These are phyloP conservation scores for Scytalopus superciliaris DNA, from an alignment of 2,113 vertebrate genomes.

Conservation along the genomic window DNA sequence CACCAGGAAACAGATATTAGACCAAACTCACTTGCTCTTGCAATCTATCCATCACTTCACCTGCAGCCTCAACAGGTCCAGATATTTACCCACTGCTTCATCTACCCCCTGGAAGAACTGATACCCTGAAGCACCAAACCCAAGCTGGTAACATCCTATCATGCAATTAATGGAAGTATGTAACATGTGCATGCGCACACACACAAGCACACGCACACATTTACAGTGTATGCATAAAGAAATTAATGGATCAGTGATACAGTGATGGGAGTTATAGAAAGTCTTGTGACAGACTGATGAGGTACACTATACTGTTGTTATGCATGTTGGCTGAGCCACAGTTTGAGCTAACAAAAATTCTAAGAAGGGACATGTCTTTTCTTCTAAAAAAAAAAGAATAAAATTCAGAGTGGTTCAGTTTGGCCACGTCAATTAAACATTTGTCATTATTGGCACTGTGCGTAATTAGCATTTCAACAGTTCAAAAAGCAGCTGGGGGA, in stretches of 20 bases:
- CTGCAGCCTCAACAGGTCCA: conserved; percentile 16
- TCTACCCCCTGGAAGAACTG: not conserved
- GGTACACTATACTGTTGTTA: conserved; percentile 3
- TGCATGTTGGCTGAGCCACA: conserved; percentile 16
- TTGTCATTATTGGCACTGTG: conserved; percentile 39
- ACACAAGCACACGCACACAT: conserved; percentile 1
- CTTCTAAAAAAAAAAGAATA: not conserved
- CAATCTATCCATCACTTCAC: not conserved
- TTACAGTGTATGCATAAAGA: conserved; percentile 59
- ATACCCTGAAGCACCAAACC: conserved; percentile 40
- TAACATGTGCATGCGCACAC: conserved; percentile 61
- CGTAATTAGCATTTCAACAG: conserved; percentile 42
- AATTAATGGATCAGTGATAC: conserved; percentile 64
- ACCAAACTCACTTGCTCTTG: not conserved
- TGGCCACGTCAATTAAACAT: conserved; percentile 2
- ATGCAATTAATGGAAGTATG: conserved; percentile 50
- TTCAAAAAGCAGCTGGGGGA: conserved; percentile 52
- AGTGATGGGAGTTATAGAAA: conserved; percentile 45
- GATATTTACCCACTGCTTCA: not conserved
- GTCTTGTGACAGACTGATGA: conserved; percentile 44
- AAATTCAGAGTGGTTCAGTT: conserved; percentile 7
- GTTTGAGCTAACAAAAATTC: conserved; percentile 18
- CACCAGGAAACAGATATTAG: conserved; percentile 16
- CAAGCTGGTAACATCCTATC: conserved; percentile 50
- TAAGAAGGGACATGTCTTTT: not conserved